Evolutionary conservation across 2,113 vertebrate genomes (phyloP), one percentile per base, ranked within the genome.

Genomic region (Scortum barcoo): DNA sequence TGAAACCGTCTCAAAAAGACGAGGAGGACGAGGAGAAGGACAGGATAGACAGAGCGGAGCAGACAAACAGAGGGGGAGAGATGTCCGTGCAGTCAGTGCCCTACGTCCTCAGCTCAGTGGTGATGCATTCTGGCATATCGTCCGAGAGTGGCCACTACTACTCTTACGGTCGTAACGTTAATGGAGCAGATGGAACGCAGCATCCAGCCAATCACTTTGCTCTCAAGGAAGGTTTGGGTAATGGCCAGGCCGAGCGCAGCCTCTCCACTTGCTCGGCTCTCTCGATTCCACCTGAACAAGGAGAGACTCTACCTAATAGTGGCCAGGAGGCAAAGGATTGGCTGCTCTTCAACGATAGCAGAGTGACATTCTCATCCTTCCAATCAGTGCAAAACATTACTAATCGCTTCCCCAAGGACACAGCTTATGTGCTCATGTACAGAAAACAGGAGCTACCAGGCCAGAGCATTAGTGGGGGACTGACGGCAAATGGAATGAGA

Each of bases 71-170:
- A 86, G n/a, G 38, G 30, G 79, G 24, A 56, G 68, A 65, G 14
- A 51, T 28, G 66, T 40, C 88, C 17, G 89, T 96, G 8, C 93
- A 93, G 0, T 16, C 94, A 1, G 93, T 97, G 78, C 96, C 97
- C 50, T 99, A 99, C 4, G 54, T 95, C 17, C 94, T 99, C 73
- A 97, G 96, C 87, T 99, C 98, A n/a, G 96, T 99, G 69, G 98
- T 99, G 12, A 97, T 99, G 89, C 98, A 99, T 92, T 99, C 98
- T 58, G 98, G 98, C n/a, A 87, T 99, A 69, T 99, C 98, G 5
- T 99, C 98, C 6, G 98, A 99, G 92, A 99, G 98, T 20, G 98
- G 98, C 40, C 98, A 99, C 95, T 99, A 99, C 93, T 99, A 99
- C 84, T 98, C 97, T 1, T 99, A 99, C 14, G 97, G 97, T 72